Base-by-base conservation (phyloP, 2,113 vertebrate species). In the Tautogolabrus adspersus region DNA sequence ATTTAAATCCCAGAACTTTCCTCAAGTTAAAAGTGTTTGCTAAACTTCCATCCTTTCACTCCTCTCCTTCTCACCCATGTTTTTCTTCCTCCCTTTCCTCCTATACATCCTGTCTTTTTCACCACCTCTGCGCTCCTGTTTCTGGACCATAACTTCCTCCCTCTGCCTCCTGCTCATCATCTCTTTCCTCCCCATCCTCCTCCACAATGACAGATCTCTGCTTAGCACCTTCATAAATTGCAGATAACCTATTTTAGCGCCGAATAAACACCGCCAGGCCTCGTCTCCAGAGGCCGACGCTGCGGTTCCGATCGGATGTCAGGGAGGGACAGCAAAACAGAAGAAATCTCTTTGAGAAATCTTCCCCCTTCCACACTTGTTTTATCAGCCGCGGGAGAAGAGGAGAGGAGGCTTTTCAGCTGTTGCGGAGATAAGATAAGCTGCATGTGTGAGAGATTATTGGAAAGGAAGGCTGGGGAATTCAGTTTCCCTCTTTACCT, bases 181-280 rank as follows among this genome's bases (percentile, higher is more conserved):
- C 37, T 15, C 52, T 15, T 23, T 47, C 54, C 57, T 55, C 71
- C 34, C 18, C 47, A 0, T 61, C 76, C 72, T 75, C 57, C 73
- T 70, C 74, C 66, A 66, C 83, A 79, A 52, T 86, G 83, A 93
- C 91, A 92, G 87, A 92, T 93, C 87, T 85, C 75, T 88, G 79
- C 77, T 93, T 91, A 89, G 78, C 93, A 90, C 93, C 88, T 92
- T 88, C 76, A 85, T 71, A 88, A 73, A 83, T 77, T 75, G 66
- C 88, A 77, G 90, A 92, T 92, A 90, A 88, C 80, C 77, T 80
- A 76, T 81, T 70, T 86, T 73, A 85, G 60, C 61, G 23, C 75
- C 26, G 62, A 74, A 81, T 75, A 90, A 92, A 83, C 86, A 83
- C 23, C 69, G 51, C 72, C 79, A 5, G 56, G 46, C 64, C 55